Evolutionary conservation across 2,797 vertebrate genomes (phyloP).

Genomic region (Oophaga sylvatica): DNA sequence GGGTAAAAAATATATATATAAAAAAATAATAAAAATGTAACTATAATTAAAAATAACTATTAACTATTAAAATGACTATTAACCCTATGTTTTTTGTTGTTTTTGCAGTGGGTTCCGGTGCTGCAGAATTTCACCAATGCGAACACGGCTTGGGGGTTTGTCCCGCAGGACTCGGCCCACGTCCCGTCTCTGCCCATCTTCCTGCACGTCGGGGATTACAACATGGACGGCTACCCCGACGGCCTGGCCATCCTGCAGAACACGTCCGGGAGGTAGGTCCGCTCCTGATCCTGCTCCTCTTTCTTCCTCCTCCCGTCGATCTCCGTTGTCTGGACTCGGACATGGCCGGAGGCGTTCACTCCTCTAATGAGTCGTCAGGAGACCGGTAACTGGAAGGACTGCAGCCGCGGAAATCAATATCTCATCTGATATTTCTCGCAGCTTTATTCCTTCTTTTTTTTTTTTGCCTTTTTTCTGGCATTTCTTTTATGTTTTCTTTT

Average conservation of each 20-base stretch:
- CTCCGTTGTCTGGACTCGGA: background rate
- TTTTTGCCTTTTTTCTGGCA: too few relatives aligned
- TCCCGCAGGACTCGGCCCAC: conserved; percentile 65
- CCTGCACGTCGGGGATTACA: conserved; percentile 94
- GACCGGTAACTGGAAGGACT: background rate
- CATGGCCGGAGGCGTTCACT: background rate
- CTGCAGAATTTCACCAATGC: conserved; percentile 84
- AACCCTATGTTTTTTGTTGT: background rate
- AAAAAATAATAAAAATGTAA: too few relatives aligned
- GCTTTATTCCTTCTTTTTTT: background rate
- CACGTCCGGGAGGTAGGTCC: conserved; percentile 84
- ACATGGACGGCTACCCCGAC: conserved; percentile 98
- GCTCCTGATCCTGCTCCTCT: background rate
- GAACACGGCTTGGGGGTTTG: conserved; percentile 83
- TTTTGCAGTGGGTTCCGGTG: conserved; percentile 84
- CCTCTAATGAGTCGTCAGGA: background rate
- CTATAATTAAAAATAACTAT: too few relatives aligned
- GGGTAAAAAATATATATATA: too few relatives aligned
- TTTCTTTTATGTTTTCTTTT: background rate
- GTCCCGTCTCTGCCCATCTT: conserved; percentile 77
- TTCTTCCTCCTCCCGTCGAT: background rate
- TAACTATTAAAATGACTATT: too few relatives aligned
- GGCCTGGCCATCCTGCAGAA: conserved; percentile 91
- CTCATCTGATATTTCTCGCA: background rate
- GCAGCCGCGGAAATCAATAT: background rate